Evolutionary conservation across 1,140 invertebrate species (phyloP), one percentile per base, ranked within the genome.

Genomic region (Caerostris extrusa): DNA sequence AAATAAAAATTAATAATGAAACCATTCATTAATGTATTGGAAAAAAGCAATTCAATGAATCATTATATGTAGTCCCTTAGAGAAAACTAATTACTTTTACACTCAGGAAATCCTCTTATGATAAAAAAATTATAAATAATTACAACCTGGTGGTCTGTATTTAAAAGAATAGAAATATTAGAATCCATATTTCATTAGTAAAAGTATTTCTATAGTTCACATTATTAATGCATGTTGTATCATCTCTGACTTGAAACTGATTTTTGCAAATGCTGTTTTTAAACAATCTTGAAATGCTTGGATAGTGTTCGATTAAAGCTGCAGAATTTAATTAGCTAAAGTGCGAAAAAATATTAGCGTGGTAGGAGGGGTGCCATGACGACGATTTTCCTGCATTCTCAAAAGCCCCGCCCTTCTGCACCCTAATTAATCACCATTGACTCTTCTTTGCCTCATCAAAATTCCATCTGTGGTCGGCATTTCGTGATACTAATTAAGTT

Each of bases 401-500:
- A 61, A 67, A 61, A 55, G 67, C 86, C 86, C 86, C 86, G 86
- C 86, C 86, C 86, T 88, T 85, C 58, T 69, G 86, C 58, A 56
- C 17, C 50, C 86, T 88, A 61, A 88, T 88, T 88, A 88, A 88
- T 88, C 86, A 88, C 86, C 86, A 88, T 88, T 88, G 86, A 60
- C 57, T 85, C 83, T 85, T 85, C 83, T 85, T 85, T 85, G n/a
- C 61, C 86, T 67, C 86, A 88, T 88, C 86, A 88, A 58, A 88
- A 88, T 67, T 88, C 86, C 58, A 67, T 88, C 58, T 67, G 86
- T n/a, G 58, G 61, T 64, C 50, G 86, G 60, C 86, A 88, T 67
- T 88, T 88, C 86, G 86, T 88, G 86, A 88, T 58, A 88, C 61
- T 88, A 61, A 67, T 88, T 88, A 88, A 88, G 86, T 67, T 85